These are phyloP conservation scores for Falcunculus frontatus DNA, from an alignment of 2,113 vertebrate genomes.

Conservation along the genomic window DNA sequence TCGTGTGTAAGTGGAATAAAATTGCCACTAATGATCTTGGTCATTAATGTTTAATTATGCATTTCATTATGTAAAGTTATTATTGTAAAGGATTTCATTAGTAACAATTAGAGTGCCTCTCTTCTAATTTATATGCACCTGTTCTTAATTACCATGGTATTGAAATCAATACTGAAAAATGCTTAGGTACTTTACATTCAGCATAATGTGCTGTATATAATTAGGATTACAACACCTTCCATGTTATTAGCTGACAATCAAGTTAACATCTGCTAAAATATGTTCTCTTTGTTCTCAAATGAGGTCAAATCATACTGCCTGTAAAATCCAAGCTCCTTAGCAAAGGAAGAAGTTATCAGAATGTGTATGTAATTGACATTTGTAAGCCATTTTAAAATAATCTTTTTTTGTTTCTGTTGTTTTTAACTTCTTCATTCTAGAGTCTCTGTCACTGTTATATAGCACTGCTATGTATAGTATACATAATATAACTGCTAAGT, in stretches of 20 bases:
- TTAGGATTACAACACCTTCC: background rate
- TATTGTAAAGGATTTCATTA: slow-evolving; percentile 64
- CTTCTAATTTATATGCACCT: slow-evolving; percentile 65
- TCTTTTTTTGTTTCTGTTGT: background rate
- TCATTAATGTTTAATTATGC: slow-evolving; percentile 71
- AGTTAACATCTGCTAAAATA: background rate
- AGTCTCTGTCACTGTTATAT: background rate
- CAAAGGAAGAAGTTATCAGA: background rate
- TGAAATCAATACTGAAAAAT: slow-evolving; percentile 56
- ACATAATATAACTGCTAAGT: background rate
- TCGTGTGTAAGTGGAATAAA: slow-evolving; percentile 51
- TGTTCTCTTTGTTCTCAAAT: background rate
- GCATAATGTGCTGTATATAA: background rate
- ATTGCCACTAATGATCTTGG: slow-evolving; percentile 46
- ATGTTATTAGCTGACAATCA: background rate
- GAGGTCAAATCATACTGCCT: background rate
- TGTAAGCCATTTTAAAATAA: background rate
- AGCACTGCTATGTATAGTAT: background rate
- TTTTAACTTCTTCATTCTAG: background rate
- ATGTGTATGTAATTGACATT: background rate
- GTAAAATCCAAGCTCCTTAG: background rate
- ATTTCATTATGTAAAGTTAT: slow-evolving; percentile 69
- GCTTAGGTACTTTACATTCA: slow-evolving; percentile 11
- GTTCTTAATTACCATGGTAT: slow-evolving; percentile 55
- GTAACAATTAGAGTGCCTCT: slow-evolving; percentile 57